Evolutionary conservation across 2,888 invertebrate genomes (phyloP), one percentile per base, ranked within the genome.

Genomic region (Acronicta leporina): DNA sequence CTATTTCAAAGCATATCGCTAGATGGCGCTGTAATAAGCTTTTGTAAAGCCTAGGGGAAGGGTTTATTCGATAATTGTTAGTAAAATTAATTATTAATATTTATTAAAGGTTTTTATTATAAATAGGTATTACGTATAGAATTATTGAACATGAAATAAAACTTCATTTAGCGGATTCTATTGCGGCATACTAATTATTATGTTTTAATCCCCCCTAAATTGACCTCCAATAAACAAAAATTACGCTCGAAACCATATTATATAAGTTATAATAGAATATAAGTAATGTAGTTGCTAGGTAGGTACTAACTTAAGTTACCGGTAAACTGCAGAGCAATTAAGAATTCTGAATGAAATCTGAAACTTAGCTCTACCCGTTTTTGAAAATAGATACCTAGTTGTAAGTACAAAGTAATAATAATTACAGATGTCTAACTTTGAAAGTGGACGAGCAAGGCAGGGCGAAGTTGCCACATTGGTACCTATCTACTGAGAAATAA

Each of bases 401-500:
- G 63, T 64, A 63, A 73, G 69, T 66, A 59, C 61, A 78, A 78
- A 80, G 79, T 77, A 84, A 80, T 77, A 84, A 80, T 83, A 81
- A 80, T 81, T 80, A 81, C 74, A 54, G 56, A 71, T 61, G 75
- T 73, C 55, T 63, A 77, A 80, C 72, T 77, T 77, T 1, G 50
- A 56, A 68, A 79, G 79, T 73, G 67, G 61, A 65, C 70, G 63
- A 57, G 68, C 66, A 65, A 72, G 59, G 63, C 64, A 78, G 52
- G 77, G 79, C 64, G 33, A 87, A 87, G 77, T 88, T 87, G 59
- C 71, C 73, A 74, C 85, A 85, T 83, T 86, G 82, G 80, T 79
- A 79, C 80, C 81, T 71, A 79, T 81, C 81, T 71, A 80, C 80
- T 82, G 79, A 81, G 81, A 80, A 85, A 83, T 85, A 88, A 85